Evolutionary conservation across 2,888 invertebrate genomes (phyloP), one percentile per base, ranked within the genome.

Genomic region (Ernsta delagoae): DNA sequence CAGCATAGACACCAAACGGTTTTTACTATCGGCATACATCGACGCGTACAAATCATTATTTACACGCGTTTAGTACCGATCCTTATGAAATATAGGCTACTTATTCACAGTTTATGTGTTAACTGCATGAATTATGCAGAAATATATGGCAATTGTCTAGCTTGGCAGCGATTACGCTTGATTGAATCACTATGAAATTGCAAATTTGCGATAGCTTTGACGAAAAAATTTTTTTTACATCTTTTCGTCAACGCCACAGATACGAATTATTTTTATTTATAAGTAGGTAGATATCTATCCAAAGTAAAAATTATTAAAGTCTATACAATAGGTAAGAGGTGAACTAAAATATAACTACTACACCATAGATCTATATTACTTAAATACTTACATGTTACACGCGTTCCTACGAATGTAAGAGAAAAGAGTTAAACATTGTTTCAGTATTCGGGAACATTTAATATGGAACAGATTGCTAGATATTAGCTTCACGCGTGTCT

Each of bases 31-130:
- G 50, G 31, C 57, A 56, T 36, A 31, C 43, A 11, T 43, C 56
- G 57, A 56, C 36, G 62, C 67, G 62, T 63, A 63, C 68, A 68
- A 68, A 68, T 68, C 68, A 68, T 68, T 68, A 68, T 68, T 63
- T 63, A 68, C 62, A 59, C 57, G 62, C 68, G 62, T 68, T 68
- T 68, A 68, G 68, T 68, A 63, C 63, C 62, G 62, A 36, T 48
- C 36, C 48, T 59, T 59, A 41, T 68, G 68, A 63, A 63, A 63
- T 63, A 68, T 68, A 43, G 62, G 62, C 68, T 59, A 68, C 36
- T 63, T 68, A 63, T 48, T 63, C 62, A 48, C 62, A 68, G 62
- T 63, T 56, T 68, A 62, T 50, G 50, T 50, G 50, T 24, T 50
- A 24, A 50, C 50, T 24, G 50, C 24, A 50, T 24, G 50, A 50